Conservation (phyloP, 2,113 vertebrate genomes). For the Nannobrachium achirus region DNA sequence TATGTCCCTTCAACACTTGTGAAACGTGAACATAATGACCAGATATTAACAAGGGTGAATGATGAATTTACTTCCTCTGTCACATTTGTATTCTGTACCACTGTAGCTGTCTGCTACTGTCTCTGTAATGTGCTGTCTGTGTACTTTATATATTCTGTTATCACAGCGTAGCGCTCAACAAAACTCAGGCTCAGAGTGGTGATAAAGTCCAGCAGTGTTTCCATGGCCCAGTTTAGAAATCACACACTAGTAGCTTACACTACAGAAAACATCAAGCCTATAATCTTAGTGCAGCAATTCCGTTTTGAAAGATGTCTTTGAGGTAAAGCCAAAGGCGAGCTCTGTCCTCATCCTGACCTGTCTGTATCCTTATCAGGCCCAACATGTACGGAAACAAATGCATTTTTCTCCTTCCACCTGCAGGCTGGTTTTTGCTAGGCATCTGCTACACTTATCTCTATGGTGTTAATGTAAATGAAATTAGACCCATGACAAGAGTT, state of each 20-base stretch:
- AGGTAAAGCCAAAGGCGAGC: neutral
- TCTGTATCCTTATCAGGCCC: slow-evolving; percentile 11
- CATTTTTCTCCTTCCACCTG: too few species aligned
- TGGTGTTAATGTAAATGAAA: slow-evolving; percentile 59
- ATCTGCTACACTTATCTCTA: slow-evolving; percentile 48
- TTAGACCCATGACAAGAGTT: slow-evolving; percentile 59
- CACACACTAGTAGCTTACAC: slow-evolving; percentile 14
- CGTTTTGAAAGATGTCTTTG: slow-evolving; percentile 22
- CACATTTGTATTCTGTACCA: too few species aligned
- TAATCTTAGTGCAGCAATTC: slow-evolving; percentile 50
- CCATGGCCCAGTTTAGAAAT: slow-evolving; percentile 26
- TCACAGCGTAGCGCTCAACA: too few species aligned
- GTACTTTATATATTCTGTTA: too few species aligned
- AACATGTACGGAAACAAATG: neutral
- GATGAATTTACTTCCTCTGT: too few species aligned
- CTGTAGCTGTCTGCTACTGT: too few species aligned
- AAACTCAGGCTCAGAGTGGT: too few species aligned
- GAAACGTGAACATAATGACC: too few species aligned
- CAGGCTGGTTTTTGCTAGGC: slow-evolving; percentile 44
- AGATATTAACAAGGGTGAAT: too few species aligned
- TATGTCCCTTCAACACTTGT: too few species aligned
- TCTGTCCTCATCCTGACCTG: slow-evolving; percentile 4
- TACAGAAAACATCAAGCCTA: slow-evolving; percentile 21
- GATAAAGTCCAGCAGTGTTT: neutral
- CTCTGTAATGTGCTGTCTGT: too few species aligned